Conservation (phyloP, 1,140 invertebrate species). For the Thalassaphorura encarpata region DNA sequence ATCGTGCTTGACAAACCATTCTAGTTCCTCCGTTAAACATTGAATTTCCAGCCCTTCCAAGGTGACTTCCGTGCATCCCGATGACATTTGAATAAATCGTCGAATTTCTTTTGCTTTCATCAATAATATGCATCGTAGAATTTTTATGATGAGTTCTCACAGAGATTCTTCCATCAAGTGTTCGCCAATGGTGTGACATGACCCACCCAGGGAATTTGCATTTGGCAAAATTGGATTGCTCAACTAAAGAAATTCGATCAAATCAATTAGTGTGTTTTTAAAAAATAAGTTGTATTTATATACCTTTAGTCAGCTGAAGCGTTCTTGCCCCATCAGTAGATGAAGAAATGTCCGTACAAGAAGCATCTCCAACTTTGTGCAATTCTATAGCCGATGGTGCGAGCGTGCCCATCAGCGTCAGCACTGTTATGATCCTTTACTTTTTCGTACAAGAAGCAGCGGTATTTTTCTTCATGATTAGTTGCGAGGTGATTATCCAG, state of each 20-base stretch:
- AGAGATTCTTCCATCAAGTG: conserved; percentile 58
- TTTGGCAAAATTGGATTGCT: conserved; percentile 43
- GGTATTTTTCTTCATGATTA: conserved; percentile 81
- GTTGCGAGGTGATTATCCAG: conserved; percentile 52
- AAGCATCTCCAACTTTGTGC: conserved; percentile 79
- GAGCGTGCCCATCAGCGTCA: neutral
- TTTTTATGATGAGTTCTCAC: conserved; percentile 61
- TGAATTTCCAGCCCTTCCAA: too few species aligned
- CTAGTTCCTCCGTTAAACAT: neutral
- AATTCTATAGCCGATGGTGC: conserved; percentile 54
- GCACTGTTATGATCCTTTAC: conserved; percentile 32
- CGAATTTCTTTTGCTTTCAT: conserved; percentile 35
- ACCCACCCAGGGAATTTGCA: conserved; percentile 68
- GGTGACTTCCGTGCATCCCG: neutral
- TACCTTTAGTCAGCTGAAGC: conserved; percentile 58
- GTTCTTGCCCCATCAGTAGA: conserved; percentile 63
- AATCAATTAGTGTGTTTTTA: conserved; percentile 4
- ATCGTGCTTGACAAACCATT: neutral
- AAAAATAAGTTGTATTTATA: neutral
- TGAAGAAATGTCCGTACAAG: conserved; percentile 73
- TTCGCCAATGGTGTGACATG: conserved; percentile 67
- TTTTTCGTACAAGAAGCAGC: conserved; percentile 85
- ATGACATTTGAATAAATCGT: neutral
- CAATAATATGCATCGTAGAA: conserved; percentile 56
- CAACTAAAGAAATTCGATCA: neutral